Base-by-base conservation (phyloP, 2,113 vertebrate genomes). In the Ondatra zibethicus region DNA sequence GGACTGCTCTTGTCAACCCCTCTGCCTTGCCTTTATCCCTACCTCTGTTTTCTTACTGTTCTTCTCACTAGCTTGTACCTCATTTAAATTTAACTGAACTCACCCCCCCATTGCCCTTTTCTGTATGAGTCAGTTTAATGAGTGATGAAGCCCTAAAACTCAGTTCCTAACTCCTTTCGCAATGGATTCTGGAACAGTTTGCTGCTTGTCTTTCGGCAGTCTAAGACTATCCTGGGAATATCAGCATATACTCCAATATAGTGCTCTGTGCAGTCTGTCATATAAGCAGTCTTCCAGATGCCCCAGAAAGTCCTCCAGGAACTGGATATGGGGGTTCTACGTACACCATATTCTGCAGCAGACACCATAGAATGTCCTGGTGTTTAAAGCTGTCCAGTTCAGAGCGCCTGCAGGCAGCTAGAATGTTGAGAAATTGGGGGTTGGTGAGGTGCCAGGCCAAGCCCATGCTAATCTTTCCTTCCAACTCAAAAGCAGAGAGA, bases 241-340 rank as follows among this genome's bases (percentile, higher is more conserved):
- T 63, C 39, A 36, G 29, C 17, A 45, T 91, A 42, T 86, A 52
- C 42, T 91, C 92, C 70, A 19, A 1, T 89, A 63, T 23, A 61
- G 16, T 12, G 29, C 66, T 78, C 27, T 47, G 13, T 91, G 72
- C 4, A 42, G 47, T 87, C 31, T 13, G 39, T 31, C 29, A 14
- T 75, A 78, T 45, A 68, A 93, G 55, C 11, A 45, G 88, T 89
- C 66, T 95, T n/a, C 47, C 61, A 58, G 58, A 36, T 93, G 82
- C 25, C 52, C 84, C 68, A 68, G 66, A 92, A 92, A 77, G 33
- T 55, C 91, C 88, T 96, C 93, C 52, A 87, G 89, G 72, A 95
- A 89, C 61, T 97, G 93, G 16, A 47, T 94, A 4, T 13, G 42
- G 31, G 91, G 55, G 45, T 68, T 75, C 72, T 73, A 42, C 45